Evolutionary conservation across 2,888 invertebrate genomes (phyloP), one percentile per base, ranked within the genome.

Genomic region (Rhyacophila evoluta): DNA sequence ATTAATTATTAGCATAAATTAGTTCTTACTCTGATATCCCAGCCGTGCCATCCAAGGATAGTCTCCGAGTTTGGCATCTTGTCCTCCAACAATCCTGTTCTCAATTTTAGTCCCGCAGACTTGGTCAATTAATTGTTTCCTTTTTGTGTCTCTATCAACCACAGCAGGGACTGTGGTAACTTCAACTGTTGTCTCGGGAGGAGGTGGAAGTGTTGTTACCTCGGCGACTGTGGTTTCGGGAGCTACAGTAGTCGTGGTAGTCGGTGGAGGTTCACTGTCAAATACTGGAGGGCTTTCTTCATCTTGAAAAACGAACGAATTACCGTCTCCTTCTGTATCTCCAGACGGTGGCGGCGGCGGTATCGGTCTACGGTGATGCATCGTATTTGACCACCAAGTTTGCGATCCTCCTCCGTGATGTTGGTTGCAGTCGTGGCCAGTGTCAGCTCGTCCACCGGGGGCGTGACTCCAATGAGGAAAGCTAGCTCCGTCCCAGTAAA

Each of bases 41-140:
- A 93, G 86, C 15, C 91, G 87, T 0, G 87, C 90, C 37, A 93
- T 88, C 93, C 93, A 93, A 1, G 93, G 93, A 84, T 91, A 92
- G 83, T 92, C 91, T 0, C 92, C 93, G 1, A 93, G 85, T 0
- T 87, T 86, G 0, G 93, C 92, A 74, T 89, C 88, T 41, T 86
- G 84, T 0, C 93, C 93, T 0, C 93, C 93, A 37, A 93, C 91
- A 83, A 93, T 93, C 69, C 93, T 88, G 83, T 92, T 91, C 0
- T 88, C 85, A 3, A 87, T 87, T 75, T 88, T 89, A 68, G 88
- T 87, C 0, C 93, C 93, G 81, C 93, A 93, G 5, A 41, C 37
- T 67, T 81, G 81, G 6, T 75, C 76, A 19, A 12, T 72, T 1
- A 82, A 67, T 12, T 36, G 12, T 0, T 74, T 15, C 10, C 77